Evolutionary conservation across 2,113 vertebrate species (phyloP), one percentile per base, ranked within the genome.

Genomic region (Lichenostomus cassidix): DNA sequence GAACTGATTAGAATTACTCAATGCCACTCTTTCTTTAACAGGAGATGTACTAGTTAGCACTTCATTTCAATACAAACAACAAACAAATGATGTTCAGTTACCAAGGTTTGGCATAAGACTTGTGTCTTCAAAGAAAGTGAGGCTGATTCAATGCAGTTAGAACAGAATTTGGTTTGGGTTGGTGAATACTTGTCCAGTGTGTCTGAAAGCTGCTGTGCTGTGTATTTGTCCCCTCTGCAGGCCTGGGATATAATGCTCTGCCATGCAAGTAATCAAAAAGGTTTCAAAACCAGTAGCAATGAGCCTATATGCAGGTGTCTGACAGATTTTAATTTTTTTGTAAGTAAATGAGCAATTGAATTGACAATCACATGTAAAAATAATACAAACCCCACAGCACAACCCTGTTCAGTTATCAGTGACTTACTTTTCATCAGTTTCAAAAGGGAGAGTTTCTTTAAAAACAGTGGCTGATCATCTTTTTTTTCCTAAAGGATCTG

Each of bases 21-120:
- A 63, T 89, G 91, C 59, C 52, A 49, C 44, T 65, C 79, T 90
- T 92, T 94, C 90, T 91, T 83, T 41, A 89, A 63, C 75, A 77
- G 85, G 78, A 91, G 87, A 90, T 96, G 90, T 96, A 91, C 91
- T 94, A 78, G 73, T 94, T 91, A 94, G 89, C 87, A 90, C 76
- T 94, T 94, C 67, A 94, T 96, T 91, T 93, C 91, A 91, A 73
- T 70, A 21, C 76, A 87, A 76, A 73, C 76, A 78, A 58, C 83
- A 94, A 96, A 95, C 67, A 93, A 94, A 80, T 82, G 69, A 85
- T 89, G 74, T 87, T 84, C 76, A 83, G 78, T 94, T 94, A 95
- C 83, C 63, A 55, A 28, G 58, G 83, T 33, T 74, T 89, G 85
- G 81, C 87, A 88, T 39, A 52, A 60, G 77, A 75, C 41, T 82